A percentile compares a stretch with the other conserved stretches of the same genome.
phyloP scores from a whole-genome alignment of 2,797 vertebrate genomes.

The Mus minutoides region DNA sequence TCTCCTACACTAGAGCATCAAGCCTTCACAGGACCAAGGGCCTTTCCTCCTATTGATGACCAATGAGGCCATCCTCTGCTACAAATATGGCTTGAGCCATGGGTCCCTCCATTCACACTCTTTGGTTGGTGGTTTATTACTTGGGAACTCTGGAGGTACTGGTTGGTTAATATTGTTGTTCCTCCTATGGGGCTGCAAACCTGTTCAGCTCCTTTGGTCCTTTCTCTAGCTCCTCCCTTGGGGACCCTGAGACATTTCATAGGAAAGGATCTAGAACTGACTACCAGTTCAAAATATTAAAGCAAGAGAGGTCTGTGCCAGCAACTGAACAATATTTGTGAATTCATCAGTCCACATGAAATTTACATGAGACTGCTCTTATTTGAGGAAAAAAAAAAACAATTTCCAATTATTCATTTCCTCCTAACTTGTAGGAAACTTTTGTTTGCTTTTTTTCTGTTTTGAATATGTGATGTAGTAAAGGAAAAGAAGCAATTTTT shows the following conservation, averaged over 20 bases:
- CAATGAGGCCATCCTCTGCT: no score
- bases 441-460: slow-evolving; percentile 29
- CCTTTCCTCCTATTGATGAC: no score
- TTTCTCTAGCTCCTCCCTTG: no score
- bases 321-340: neutral
- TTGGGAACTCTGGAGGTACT: no score
- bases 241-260: neutral
- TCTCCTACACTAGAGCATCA: no score
- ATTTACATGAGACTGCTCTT: neutral
- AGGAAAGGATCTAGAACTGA: neutral
- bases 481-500: slow-evolving; percentile 49
- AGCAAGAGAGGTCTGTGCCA: neutral
- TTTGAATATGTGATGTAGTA: neutral
- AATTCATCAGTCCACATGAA: slow-evolving; percentile 15
- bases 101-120: no score
- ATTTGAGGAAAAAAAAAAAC: slow-evolving; percentile 27
- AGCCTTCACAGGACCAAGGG: no score
- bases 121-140: no score
- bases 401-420: neutral
- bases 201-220: no score
- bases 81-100: no score
- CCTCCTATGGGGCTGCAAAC: no score
- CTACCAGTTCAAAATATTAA: neutral
- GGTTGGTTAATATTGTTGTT: no score
- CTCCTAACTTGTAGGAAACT: neutral